Percentiles rank a stretch among this genome's conserved stretches.
phyloP scores from a whole-genome alignment of 2,797 vertebrate genomes.

The Coreius guichenoti region DNA sequence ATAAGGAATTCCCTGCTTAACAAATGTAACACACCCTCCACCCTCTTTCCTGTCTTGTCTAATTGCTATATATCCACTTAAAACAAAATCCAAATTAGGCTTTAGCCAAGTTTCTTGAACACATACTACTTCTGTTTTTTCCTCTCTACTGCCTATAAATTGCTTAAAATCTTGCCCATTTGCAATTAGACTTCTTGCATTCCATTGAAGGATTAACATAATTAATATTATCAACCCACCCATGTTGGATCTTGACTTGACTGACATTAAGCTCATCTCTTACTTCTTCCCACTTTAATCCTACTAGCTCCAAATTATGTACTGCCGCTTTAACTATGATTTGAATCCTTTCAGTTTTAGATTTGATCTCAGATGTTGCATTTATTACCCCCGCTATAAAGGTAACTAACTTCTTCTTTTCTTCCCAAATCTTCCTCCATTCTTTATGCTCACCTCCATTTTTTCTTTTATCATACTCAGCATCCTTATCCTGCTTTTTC shows the following conservation, averaged over 20 bases:
- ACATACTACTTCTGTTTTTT: not conserved
- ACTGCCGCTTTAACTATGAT: no score
- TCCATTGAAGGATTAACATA: no score
- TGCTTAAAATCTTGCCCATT: not conserved
- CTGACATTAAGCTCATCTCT: no score
- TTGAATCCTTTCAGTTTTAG: no score
- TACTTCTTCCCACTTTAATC: no score
- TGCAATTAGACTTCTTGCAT: not conserved
- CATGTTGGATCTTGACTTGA: no score
- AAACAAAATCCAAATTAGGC: not conserved
- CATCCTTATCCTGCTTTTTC: not conserved
- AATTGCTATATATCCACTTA: not conserved
- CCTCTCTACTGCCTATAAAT: not conserved
- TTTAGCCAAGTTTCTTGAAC: not conserved
- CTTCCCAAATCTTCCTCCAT: not conserved
- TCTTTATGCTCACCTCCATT: not conserved
- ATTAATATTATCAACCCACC: no score
- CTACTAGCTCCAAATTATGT: no score
- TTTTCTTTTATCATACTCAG: no score
- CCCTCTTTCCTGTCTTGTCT: not conserved
- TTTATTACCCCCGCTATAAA: no score
- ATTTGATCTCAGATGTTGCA: no score
- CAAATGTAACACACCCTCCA: not conserved
- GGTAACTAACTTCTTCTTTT: not conserved
- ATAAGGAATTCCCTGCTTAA: not conserved